A percentile compares a stretch with the other conserved stretches of the same genome.
phyloP scores from a whole-genome alignment of 1,140 invertebrate genomes.

The Macrocentrus cingulum region DNA sequence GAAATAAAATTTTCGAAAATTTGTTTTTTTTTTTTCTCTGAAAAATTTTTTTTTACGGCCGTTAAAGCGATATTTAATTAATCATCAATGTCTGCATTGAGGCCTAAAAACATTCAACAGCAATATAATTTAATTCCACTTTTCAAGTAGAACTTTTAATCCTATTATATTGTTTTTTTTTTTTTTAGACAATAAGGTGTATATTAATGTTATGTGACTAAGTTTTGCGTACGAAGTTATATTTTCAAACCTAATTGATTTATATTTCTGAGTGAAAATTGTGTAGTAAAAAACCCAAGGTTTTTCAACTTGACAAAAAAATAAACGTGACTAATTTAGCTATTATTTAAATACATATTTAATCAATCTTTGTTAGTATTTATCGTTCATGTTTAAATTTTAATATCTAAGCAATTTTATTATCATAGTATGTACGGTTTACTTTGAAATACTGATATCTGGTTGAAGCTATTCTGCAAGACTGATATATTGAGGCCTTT shows the following conservation, averaged over 20 bases:
- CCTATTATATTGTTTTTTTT: not conserved
- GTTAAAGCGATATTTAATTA: not conserved
- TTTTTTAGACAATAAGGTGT: not conserved
- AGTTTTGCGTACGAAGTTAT: not conserved
- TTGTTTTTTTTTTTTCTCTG: too few species aligned
- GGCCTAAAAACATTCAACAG: not conserved
- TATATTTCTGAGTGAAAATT: not conserved
- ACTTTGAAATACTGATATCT: slow-evolving; percentile 28
- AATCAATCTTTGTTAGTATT: not conserved
- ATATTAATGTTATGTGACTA: not conserved
- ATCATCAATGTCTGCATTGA: not conserved
- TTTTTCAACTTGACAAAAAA: not conserved
- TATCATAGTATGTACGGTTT: slow-evolving; percentile 21
- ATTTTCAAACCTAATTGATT: not conserved
- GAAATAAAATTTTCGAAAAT: not conserved
- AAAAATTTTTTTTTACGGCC: not conserved
- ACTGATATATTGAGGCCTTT: slow-evolving; percentile 23
- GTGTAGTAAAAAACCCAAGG: not conserved
- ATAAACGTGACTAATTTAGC: not conserved
- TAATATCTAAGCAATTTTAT: not conserved
- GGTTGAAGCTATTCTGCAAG: slow-evolving; percentile 27
- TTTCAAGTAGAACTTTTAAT: not conserved
- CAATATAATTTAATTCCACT: not conserved
- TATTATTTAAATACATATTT: not conserved
- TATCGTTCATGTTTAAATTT: not conserved